Evolutionary conservation across 1,140 invertebrate species (phyloP), one percentile per base, ranked within the genome.

Genomic region (Trichonephila inaurata): DNA sequence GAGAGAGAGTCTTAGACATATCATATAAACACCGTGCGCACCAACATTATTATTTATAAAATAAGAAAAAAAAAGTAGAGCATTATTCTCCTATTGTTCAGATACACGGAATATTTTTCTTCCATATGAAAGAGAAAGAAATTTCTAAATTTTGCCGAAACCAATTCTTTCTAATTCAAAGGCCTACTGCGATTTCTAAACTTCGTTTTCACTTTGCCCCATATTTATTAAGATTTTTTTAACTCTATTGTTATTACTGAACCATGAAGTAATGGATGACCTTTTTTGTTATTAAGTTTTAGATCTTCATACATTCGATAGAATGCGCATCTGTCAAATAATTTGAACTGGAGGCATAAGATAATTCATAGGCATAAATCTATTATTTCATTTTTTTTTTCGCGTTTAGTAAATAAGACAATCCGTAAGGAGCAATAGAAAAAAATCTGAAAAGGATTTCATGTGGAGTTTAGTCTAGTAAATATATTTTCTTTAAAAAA

Each of bases 71-170:
- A 77, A 33, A 85, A 58, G 44, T 18, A 58, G 44, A 58, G 3
- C 24, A 85, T 60, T 85, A 85, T 51, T 24, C n/a, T 58, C n/a
- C 10, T 60, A 85, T 85, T 85, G 44, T 85, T 85, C 51, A 58
- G 16, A 2, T 44, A 82, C 21, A 51, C 33, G 21, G 40, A 82
- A 1, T 51, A 60, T 44, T 85, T 85, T 85, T 60, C 21, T 69
- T 77, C 33, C 18, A 8, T 12, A 24, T 14, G 24, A n/a, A 40
- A 40, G 28, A 33, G 33, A 40, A 77, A 77, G 28, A 77, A 77
- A 77, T 19, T 77, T 33, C 33, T 40, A 77, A 40, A 33, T 77
- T 77, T 77, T 77, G 18, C 72, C 16, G 24, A 33, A 19, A 18
- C 72, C 18, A 33, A 18, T 16, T 19, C 3, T 40, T 16, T 77